Conservation (phyloP, 1,140 invertebrate genomes). For the Drosophila paulistorum region DNA sequence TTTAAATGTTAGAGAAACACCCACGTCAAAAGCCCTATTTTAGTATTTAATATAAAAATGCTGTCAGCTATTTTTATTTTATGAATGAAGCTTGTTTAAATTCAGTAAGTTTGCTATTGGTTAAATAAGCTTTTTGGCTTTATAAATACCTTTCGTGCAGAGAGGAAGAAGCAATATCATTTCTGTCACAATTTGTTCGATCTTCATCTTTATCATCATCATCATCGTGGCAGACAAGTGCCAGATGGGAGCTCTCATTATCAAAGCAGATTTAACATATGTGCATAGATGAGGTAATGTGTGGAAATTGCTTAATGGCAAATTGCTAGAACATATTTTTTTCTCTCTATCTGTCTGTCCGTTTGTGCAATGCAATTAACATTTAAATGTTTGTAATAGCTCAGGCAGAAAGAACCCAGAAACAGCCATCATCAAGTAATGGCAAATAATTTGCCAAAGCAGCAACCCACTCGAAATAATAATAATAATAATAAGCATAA, state of each 20-base stretch:
- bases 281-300: constrained; percentile 31
- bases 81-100: constrained; percentile 50
- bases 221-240: constrained; percentile 41
- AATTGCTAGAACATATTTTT: constrained; percentile 50
- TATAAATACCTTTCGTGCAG: constrained; percentile 65
- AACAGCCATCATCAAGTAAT: constrained; percentile 66
- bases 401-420: constrained; percentile 52
- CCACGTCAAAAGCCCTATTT: constrained; percentile 29
- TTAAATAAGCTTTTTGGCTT: constrained; percentile 51
- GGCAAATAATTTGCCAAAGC: constrained; percentile 58
- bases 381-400: constrained; percentile 66
- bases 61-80: constrained; percentile 22
- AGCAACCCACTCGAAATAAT: constrained; percentile 58
- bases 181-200: constrained; percentile 62
- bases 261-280: constrained; percentile 51
- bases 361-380: constrained; percentile 61
- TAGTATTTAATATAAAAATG: constrained; percentile 39
- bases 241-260: constrained; percentile 70
- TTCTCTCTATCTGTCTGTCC: constrained; percentile 17
- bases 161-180: constrained; percentile 16
- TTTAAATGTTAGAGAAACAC: constrained; percentile 31
- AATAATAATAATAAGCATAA: constrained; percentile 52
- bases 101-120: constrained; percentile 33
- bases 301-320: constrained; percentile 63
- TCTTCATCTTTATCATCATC: constrained; percentile 40